A percentile compares a stretch with the other conserved stretches of the same genome.
Conservation (phyloP, 2,113 vertebrate genomes). For the Microcebus lehilahytsara region DNA sequence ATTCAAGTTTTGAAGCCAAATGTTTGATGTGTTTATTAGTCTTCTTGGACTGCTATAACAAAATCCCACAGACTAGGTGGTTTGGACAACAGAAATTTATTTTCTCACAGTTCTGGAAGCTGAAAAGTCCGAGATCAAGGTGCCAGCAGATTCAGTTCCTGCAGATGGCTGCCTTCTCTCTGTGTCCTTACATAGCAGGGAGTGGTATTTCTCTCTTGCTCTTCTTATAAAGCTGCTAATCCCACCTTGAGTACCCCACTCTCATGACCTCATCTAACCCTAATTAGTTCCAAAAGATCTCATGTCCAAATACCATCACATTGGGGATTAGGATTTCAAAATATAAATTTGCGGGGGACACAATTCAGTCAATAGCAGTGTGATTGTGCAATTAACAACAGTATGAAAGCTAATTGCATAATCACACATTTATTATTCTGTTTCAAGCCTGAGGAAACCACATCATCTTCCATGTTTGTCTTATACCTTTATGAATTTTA, state of each 20-base stretch:
- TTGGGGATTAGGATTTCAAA: neutral
- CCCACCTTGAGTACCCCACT: neutral
- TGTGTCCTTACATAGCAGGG: neutral
- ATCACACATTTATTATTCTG: neutral
- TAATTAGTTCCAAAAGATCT: neutral
- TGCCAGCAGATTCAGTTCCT: neutral
- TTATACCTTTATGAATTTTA: neutral
- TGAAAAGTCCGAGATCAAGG: neutral
- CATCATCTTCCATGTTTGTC: neutral
- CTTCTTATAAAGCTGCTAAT: neutral
- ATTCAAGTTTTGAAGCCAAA: neutral
- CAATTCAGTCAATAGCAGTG: neutral
- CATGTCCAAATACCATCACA: neutral
- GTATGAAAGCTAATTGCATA: neutral
- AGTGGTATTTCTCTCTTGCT: neutral
- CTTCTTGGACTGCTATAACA: neutral
- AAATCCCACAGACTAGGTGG: neutral
- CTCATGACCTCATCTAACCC: neutral
- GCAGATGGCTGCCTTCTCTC: neutral
- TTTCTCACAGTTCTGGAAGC: neutral
- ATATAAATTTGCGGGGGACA: neutral
- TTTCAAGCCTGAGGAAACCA: conserved; percentile 1
- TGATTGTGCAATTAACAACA: neutral
- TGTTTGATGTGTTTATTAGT: neutral
- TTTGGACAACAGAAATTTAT: neutral